Evolutionary conservation across 2,888 invertebrate genomes (phyloP), one percentile per base, ranked within the genome.

Genomic region (Agrenia bidenticulata): DNA sequence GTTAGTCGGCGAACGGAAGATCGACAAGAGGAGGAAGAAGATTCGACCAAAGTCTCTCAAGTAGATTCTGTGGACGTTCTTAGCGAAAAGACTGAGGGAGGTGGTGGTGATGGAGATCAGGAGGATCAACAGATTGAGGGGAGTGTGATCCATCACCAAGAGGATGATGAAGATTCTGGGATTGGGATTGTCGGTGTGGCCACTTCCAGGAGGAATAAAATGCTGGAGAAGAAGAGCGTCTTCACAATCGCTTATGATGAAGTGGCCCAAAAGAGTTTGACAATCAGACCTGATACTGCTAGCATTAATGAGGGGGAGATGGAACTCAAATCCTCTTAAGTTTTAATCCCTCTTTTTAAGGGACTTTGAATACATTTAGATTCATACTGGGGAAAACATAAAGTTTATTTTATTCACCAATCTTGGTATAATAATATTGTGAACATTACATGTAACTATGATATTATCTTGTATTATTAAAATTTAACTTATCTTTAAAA

Each of bases 231-330:
- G 82, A 93, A 94, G 79, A 94, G 93, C 78, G 88, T 94, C 27
- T 94, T 94, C 78, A 92, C 92, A 7, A 94, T 94, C 74, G 93
- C 93, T 0, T 94, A 94, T 78, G 91, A 90, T 77, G 93, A 93
- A 77, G 90, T 94, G 77, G 89, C 91, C 74, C 92, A 92, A 0
- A 89, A 89, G 77, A 89, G 90, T 78, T 63, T 72, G 49, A 54
- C 32, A 26, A 82, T 92, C 61, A 82, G 89, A 77, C 87, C 90
- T 19, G 90, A 90, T 73, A 91, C 89, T 79, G 50, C 60, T 19
- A 27, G 49, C n/a, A 45, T 45, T 26, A 45, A 23, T 41, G 42
- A 39, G 17, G 59, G 11, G 42, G 23, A 19, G 2, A 19, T 4
- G 15, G 57, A 41, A 32, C 11, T 32, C n/a, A 15, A 17, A 19